phyloP scores from a whole-genome alignment of 1,140 invertebrate species.

The Cydia strobilella region DNA sequence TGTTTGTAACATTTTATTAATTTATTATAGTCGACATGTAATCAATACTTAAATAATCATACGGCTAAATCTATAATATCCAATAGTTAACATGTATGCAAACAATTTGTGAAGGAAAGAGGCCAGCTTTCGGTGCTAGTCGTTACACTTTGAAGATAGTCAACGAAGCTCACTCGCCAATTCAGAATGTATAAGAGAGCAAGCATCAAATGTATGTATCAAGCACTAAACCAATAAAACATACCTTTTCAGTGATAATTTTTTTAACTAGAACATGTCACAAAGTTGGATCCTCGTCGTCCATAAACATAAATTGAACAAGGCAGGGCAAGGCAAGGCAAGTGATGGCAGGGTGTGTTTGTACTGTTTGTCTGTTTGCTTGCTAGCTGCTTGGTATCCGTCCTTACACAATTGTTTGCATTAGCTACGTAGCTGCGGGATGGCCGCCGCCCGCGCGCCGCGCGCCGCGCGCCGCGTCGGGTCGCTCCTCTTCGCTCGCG shows the following conservation, averaged over 20 bases:
- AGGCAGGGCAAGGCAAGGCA: conserved; percentile 36
- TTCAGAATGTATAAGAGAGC: conserved; percentile 51
- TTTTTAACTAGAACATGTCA: conserved; percentile 78
- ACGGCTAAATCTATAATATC: conserved; percentile 38
- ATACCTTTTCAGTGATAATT: conserved; percentile 74
- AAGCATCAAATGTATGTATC: conserved; percentile 62
- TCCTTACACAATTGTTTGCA: conserved; percentile 82
- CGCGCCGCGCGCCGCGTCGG: conserved; percentile 39
- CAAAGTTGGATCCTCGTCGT: conserved; percentile 61
- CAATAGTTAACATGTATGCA: conserved; percentile 80
- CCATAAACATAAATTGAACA: conserved; percentile 46
- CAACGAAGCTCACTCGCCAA: conserved; percentile 62
- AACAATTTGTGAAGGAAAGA: conserved; percentile 95
- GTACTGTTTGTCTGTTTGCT: conserved; percentile 50
- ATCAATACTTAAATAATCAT: conserved; percentile 32
- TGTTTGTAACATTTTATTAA: conserved; percentile 9
- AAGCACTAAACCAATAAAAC: conserved; percentile 74
- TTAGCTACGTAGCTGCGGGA: conserved; percentile 48
- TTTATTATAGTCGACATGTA: conserved; percentile 21
- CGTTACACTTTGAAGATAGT: conserved; percentile 43
- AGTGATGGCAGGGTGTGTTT: conserved; percentile 29
- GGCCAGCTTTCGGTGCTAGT: conserved; percentile 83
- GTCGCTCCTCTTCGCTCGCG: conserved; percentile 40
- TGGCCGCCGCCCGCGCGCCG: too few species aligned
- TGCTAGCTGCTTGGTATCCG: conserved; percentile 72